Evolutionary conservation across 2,797 vertebrate species (phyloP).

Genomic region (Enteromius radiatus): DNA sequence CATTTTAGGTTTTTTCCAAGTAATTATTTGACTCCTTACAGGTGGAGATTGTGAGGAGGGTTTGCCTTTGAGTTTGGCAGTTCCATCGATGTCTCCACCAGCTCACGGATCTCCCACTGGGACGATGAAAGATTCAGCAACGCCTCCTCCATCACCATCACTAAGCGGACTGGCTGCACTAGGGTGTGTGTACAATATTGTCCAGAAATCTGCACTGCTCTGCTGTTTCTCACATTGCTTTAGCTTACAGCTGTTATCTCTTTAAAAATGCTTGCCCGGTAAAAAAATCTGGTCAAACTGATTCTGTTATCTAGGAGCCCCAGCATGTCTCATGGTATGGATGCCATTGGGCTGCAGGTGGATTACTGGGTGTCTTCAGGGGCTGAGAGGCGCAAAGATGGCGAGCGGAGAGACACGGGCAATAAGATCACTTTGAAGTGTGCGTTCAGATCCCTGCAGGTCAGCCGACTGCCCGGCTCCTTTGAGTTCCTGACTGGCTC

Average conservation of each 20-base stretch:
- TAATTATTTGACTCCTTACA: neutral
- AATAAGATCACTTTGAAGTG: conserved; percentile 87
- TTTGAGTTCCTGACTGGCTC: conserved; percentile 71
- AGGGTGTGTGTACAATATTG: conserved; percentile 70
- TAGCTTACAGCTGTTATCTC: neutral
- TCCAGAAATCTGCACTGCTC: neutral
- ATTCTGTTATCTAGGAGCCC: conserved; percentile 66
- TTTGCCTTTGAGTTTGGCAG: conserved; percentile 69
- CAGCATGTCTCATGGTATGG: conserved; percentile 73
- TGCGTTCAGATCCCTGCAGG: conserved; percentile 86
- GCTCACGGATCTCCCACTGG: conserved; percentile 66
- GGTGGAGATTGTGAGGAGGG: conserved; percentile 73
- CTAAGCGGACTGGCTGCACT: conserved; percentile 77
- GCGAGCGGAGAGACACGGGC: conserved; percentile 80
- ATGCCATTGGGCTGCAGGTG: conserved; percentile 87
- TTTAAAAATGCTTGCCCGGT: neutral
- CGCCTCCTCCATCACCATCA: conserved; percentile 81
- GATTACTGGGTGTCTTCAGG: conserved; percentile 86
- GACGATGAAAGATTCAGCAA: conserved; percentile 78
- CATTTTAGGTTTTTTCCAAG: neutral
- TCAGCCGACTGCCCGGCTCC: conserved; percentile 77
- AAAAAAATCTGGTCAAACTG: neutral
- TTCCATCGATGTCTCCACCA: conserved; percentile 78
- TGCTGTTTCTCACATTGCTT: neutral
- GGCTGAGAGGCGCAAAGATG: conserved; percentile 80